phyloP scores from a whole-genome alignment of 2,797 vertebrate genomes.

The Percopsis omiscomaycus region DNA sequence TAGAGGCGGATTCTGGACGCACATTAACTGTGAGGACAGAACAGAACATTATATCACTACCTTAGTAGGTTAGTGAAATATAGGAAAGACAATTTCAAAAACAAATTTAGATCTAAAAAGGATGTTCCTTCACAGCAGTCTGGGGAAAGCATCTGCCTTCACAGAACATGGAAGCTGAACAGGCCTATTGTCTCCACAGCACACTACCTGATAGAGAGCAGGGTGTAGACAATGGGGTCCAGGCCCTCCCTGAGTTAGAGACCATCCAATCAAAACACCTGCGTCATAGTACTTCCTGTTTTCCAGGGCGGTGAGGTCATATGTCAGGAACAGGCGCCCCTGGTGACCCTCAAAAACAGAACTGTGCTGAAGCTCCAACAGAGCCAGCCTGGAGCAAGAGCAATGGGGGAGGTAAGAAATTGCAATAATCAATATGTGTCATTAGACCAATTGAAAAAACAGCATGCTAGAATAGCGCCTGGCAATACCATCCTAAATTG shows the following conservation, averaged over 20 bases:
- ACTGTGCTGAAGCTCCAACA: slow-evolving; percentile 63
- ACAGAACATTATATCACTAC: background rate
- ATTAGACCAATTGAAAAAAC: background rate
- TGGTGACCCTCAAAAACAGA: slow-evolving; percentile 67
- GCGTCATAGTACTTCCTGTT: slow-evolving; percentile 67
- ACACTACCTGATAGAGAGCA: slow-evolving; percentile 60
- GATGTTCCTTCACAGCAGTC: no score
- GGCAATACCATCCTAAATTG: no score
- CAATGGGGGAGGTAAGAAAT: background rate
- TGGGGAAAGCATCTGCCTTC: no score
- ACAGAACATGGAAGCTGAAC: no score
- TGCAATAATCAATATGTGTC: background rate
- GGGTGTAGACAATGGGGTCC: slow-evolving; percentile 68
- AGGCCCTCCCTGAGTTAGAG: slow-evolving; percentile 67
- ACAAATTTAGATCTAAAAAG: no score
- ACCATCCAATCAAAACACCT: slow-evolving; percentile 73
- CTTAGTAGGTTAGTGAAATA: no score
- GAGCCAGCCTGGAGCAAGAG: slow-evolving; percentile 53
- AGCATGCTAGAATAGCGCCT: no score
- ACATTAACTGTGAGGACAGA: slow-evolving; percentile 63
- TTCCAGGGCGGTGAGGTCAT: slow-evolving; percentile 64
- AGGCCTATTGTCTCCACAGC: background rate
- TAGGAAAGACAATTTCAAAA: no score
- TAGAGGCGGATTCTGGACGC: slow-evolving; percentile 53
- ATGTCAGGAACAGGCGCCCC: slow-evolving; percentile 65